Conservation (phyloP, 2,797 vertebrate species). For the Coccyzus lansbergi region DNA sequence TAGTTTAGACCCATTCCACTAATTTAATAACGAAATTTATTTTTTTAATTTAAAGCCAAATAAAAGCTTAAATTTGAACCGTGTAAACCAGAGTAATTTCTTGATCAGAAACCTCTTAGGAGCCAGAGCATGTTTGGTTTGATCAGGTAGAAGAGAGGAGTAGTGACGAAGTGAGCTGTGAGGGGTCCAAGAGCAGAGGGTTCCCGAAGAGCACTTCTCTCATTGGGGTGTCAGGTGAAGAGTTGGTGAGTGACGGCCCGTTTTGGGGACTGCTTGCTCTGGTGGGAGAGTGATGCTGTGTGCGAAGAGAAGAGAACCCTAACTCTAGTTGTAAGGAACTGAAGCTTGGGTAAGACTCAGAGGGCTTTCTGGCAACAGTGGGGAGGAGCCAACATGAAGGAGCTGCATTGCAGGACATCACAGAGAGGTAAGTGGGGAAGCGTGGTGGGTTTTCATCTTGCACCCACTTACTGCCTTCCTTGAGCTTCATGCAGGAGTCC, state of each 20-base stretch:
- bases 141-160: background rate
- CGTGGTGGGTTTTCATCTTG: background rate
- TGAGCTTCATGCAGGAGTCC: background rate
- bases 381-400: background rate
- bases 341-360: background rate
- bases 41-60: slow-evolving; percentile 87
- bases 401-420: background rate
- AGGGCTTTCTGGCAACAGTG: background rate
- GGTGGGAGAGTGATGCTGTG: background rate
- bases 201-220: background rate
- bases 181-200: background rate
- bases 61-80: slow-evolving; percentile 85
- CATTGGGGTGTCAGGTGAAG: background rate
- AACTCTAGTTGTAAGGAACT: background rate
- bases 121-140: background rate
- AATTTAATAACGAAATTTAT: slow-evolving; percentile 88
- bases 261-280: background rate
- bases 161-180: accelerated
- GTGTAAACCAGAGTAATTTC: slow-evolving; percentile 79
- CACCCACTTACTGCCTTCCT: background rate
- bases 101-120: slow-evolving; percentile 45
- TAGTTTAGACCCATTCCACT: slow-evolving; percentile 84
- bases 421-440: slow-evolving; percentile 5
- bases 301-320: background rate
- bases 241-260: background rate